These are phyloP conservation scores for Dione juno DNA, from an alignment of 2,888 invertebrate genomes.

Conservation along the genomic window DNA sequence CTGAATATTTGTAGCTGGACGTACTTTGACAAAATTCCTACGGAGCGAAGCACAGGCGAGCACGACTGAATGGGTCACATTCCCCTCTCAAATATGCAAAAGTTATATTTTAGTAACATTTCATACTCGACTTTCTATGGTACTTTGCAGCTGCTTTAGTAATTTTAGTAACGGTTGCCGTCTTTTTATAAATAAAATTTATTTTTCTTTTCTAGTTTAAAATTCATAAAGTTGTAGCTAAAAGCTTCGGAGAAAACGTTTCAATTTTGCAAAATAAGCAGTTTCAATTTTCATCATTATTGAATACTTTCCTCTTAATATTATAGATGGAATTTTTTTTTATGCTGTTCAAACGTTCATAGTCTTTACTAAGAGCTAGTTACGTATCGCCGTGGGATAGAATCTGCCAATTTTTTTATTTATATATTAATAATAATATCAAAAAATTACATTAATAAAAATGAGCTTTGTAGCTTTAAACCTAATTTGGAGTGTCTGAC, in stretches of 20 bases:
- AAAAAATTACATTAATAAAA: no score
- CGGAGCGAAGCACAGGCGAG: constrained; percentile 54
- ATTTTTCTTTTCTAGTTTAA: constrained; percentile 44
- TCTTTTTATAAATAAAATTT: constrained; percentile 42
- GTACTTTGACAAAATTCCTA: constrained; percentile 70
- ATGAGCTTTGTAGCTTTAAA: no score
- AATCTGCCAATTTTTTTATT: no score
- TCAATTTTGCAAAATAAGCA: constrained; percentile 3
- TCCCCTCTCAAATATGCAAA: constrained; percentile 61
- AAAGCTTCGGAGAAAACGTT: constrained; percentile 22
- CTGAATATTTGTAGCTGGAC: constrained; percentile 52
- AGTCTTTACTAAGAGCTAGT: no score
- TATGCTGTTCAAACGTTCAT: neutral
- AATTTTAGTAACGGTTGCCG: constrained; percentile 37
- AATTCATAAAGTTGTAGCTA: constrained; percentile 35
- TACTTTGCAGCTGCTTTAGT: constrained; percentile 42
- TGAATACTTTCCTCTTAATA: neutral
- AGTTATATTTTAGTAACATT: constrained; percentile 61
- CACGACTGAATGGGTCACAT: constrained; percentile 61
- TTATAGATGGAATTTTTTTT: neutral
- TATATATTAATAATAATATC: no score
- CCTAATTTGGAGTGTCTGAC: no score
- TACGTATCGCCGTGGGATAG: no score
- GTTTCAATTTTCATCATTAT: neutral
- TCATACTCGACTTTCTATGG: constrained; percentile 46